Percentiles rank a stretch among this genome's conserved stretches.
Evolutionary conservation across 1,140 invertebrate species (phyloP).

Genomic region (Cherax quadricarinatus): DNA sequence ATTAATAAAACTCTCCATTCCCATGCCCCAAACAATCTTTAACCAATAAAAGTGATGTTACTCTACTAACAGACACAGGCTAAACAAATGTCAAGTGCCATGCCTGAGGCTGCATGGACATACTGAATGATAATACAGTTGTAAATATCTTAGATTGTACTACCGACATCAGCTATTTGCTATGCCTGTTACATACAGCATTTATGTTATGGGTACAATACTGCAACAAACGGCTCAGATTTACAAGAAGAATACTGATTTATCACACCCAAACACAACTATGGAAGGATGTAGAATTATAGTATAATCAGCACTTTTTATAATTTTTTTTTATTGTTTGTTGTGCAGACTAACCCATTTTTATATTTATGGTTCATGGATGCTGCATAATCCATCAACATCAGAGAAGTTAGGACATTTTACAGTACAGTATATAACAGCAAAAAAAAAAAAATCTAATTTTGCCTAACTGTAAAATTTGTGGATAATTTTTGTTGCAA

Average conservation of each 20-base stretch:
- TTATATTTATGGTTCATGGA: neutral
- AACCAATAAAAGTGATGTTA: conserved; percentile 32
- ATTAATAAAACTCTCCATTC: conserved; percentile 13
- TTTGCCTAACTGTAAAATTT: neutral
- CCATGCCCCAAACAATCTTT: conserved; percentile 38
- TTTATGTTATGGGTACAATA: neutral
- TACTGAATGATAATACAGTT: neutral
- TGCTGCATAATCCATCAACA: neutral
- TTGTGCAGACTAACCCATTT: neutral
- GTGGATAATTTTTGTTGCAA: neutral
- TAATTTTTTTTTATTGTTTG: neutral
- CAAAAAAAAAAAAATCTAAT: neutral
- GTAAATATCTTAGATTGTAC: neutral
- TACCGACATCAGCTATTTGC: neutral
- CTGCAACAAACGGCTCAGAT: neutral
- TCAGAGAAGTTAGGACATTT: neutral
- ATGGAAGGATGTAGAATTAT: neutral
- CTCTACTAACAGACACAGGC: conserved; percentile 20
- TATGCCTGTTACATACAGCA: conserved; percentile 1
- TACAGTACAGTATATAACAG: neutral
- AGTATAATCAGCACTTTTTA: neutral
- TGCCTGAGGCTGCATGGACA: neutral
- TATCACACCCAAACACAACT: neutral
- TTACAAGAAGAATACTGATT: neutral
- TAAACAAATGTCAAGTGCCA: neutral